Conservation (phyloP, 2,888 invertebrate species). For the Anaspis maculata region DNA sequence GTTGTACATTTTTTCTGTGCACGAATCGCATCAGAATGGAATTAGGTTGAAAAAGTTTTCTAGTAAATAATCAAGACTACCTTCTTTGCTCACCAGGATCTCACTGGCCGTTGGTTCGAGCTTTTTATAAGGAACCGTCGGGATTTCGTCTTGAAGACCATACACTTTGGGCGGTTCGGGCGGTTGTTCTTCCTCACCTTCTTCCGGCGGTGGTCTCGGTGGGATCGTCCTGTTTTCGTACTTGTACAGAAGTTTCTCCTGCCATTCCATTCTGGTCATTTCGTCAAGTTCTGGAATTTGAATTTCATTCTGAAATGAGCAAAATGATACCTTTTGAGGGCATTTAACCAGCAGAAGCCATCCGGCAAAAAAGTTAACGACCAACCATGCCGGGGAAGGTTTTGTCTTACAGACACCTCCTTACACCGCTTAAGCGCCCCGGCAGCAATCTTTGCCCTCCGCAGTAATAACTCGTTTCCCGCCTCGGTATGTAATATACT, state of each 20-base stretch:
- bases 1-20: constrained; percentile 44
- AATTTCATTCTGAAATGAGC: too few relatives aligned
- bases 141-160: constrained; percentile 26
- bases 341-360: background rate
- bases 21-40: too few relatives aligned
- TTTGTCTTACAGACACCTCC: background rate
- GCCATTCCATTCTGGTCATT: constrained; percentile 29
- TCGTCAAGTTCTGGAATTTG: constrained; percentile 24
- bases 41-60: constrained; percentile 2
- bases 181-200: constrained; percentile 13
- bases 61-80: constrained; percentile 9
- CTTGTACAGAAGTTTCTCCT: constrained; percentile 31
- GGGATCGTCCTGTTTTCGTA: constrained; percentile 23
- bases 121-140: constrained; percentile 31
- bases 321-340: too few relatives aligned
- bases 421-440: too few relatives aligned
- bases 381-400: background rate
- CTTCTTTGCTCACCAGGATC: constrained; percentile 19
- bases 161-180: constrained; percentile 15
- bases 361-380: background rate
- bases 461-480: too few relatives aligned
- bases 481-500: too few relatives aligned
- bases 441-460: too few relatives aligned
- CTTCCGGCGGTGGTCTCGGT: constrained; percentile 8
- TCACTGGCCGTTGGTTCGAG: constrained; percentile 32